Conservation (phyloP, 2,797 vertebrate species). For the Pyrrhura leucotis region DNA sequence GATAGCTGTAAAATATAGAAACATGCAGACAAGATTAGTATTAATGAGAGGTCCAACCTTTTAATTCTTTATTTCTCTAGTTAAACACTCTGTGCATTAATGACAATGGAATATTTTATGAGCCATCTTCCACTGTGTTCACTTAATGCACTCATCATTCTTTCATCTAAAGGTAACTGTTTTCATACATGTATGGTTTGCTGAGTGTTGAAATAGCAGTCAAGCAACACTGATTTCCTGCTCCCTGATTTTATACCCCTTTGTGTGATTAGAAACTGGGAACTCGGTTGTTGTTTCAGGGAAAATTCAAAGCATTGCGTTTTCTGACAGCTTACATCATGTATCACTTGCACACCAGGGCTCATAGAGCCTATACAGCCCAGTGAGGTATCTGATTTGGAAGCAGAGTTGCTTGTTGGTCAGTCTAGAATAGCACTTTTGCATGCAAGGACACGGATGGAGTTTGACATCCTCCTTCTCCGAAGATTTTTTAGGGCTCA, state of each 20-base stretch:
- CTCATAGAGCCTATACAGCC: background rate
- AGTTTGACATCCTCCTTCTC: background rate
- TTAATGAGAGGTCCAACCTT: slow-evolving; percentile 16
- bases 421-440: background rate
- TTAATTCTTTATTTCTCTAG: slow-evolving; percentile 3
- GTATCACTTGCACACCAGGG: accelerated
- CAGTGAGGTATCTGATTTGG: background rate
- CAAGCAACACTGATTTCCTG: background rate
- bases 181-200: slow-evolving; percentile 2
- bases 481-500: background rate
- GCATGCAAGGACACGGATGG: background rate
- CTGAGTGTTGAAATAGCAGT: background rate
- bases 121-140: background rate
- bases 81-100: slow-evolving; percentile 14
- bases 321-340: background rate
- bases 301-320: background rate
- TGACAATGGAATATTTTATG: slow-evolving; percentile 19
- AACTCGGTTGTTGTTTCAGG: background rate
- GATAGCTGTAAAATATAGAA: slow-evolving; percentile 7
- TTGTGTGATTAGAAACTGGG: background rate
- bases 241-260: background rate
- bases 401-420: background rate
- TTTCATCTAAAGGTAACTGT: slow-evolving; percentile 18
- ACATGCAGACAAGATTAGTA: background rate
- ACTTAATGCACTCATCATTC: background rate